A percentile compares a stretch with the other conserved stretches of the same genome.
phyloP scores from a whole-genome alignment of 2,888 invertebrate genomes.

The Suillia variegata region DNA sequence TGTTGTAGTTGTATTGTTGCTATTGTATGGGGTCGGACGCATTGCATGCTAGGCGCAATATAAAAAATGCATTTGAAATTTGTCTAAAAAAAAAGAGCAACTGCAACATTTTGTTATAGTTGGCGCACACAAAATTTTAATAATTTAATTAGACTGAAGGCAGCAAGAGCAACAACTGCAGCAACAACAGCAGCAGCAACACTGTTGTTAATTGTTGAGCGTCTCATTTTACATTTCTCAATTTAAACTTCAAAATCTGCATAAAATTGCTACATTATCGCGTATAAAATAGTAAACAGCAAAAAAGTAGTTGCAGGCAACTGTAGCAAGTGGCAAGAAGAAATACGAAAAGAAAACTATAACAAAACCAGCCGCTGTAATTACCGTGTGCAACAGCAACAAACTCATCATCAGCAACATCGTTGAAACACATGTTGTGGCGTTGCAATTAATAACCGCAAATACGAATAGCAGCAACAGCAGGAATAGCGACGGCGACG shows the following conservation, averaged over 20 bases:
- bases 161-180: background rate
- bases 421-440: background rate
- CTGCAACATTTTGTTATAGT: too few relatives aligned
- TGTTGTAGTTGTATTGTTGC: too few relatives aligned
- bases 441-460: conserved; percentile 1
- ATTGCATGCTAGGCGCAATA: too few relatives aligned
- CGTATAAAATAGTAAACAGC: background rate
- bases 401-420: background rate
- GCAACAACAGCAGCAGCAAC: too few relatives aligned
- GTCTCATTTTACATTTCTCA: too few relatives aligned
- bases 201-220: background rate
- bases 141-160: background rate
- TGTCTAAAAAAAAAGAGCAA: too few relatives aligned
- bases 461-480: background rate
- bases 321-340: background rate
- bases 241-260: too few relatives aligned
- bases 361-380: too few relatives aligned
- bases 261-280: too few relatives aligned
- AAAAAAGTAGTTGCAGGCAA: background rate
- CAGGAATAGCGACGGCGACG: background rate
- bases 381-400: background rate
- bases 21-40: too few relatives aligned
- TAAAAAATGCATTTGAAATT: too few relatives aligned
- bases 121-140: background rate
- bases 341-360: too few relatives aligned